Conservation (phyloP, 2,113 vertebrate genomes). For the Athene noctua region DNA sequence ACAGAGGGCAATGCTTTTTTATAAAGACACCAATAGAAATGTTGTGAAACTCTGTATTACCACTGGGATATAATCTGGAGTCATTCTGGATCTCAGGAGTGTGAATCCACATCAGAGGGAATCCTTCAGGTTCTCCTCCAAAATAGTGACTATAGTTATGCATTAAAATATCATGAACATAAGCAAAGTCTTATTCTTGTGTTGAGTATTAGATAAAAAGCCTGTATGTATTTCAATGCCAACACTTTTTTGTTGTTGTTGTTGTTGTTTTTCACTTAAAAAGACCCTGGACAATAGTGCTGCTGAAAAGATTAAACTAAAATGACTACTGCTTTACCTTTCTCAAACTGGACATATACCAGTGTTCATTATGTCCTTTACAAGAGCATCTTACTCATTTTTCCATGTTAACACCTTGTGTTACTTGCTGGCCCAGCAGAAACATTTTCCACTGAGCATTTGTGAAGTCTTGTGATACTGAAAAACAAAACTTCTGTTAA, state of each 20-base stretch:
- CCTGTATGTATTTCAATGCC: background rate
- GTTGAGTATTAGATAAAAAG: background rate
- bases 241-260: background rate
- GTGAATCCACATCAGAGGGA: background rate
- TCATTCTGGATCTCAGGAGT: background rate
- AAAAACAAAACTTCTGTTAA: background rate
- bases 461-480: background rate
- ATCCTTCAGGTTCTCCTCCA: background rate
- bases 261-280: background rate
- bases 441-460: rapidly evolving
- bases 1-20: background rate
- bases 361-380: background rate
- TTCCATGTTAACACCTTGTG: background rate
- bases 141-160: background rate
- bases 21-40: background rate
- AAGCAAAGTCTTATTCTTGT: background rate
- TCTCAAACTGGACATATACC: background rate
- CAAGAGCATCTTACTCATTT: background rate
- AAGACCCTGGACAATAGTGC: background rate
- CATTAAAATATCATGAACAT: background rate
- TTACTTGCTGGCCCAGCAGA: background rate
- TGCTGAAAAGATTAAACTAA: background rate
- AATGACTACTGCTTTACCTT: rapidly evolving
- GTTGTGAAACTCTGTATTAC: background rate
- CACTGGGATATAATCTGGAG: rapidly evolving